phyloP scores from a whole-genome alignment of 2,113 vertebrate genomes.

The Cromileptes altivelis region DNA sequence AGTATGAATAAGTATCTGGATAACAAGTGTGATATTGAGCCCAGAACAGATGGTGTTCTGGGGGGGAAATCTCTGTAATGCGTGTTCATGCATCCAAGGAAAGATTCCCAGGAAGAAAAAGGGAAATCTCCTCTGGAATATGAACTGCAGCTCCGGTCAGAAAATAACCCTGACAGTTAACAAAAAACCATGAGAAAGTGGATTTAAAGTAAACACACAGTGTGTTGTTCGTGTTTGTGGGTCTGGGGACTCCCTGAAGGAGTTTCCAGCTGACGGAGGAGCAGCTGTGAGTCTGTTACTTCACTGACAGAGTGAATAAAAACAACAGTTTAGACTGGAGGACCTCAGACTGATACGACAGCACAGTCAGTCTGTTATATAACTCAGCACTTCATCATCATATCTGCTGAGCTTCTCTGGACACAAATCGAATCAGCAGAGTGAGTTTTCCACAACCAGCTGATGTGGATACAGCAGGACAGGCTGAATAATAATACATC shows the following conservation, averaged over 20 bases:
- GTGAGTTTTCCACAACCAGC: neutral
- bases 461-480: neutral
- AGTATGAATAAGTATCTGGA: too few species aligned
- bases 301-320: neutral
- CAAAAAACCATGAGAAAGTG: neutral
- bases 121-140: too few species aligned
- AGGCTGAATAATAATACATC: too few species aligned
- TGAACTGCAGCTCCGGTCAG: neutral
- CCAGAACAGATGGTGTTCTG: too few species aligned
- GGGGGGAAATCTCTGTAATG: neutral
- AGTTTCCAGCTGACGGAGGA: conserved; percentile 21
- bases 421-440: neutral
- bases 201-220: neutral
- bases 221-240: neutral
- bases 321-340: neutral
- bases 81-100: neutral
- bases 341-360: neutral
- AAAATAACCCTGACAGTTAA: neutral
- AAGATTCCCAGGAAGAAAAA: neutral
- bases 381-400: neutral
- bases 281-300: conserved; percentile 16
- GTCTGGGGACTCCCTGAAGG: neutral
- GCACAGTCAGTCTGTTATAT: neutral
- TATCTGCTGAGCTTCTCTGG: conserved; percentile 7
- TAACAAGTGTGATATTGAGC: too few species aligned